phyloP scores from a whole-genome alignment of 35 echinoderm and acorn worm genomes.

The Apostichopus californicus region DNA sequence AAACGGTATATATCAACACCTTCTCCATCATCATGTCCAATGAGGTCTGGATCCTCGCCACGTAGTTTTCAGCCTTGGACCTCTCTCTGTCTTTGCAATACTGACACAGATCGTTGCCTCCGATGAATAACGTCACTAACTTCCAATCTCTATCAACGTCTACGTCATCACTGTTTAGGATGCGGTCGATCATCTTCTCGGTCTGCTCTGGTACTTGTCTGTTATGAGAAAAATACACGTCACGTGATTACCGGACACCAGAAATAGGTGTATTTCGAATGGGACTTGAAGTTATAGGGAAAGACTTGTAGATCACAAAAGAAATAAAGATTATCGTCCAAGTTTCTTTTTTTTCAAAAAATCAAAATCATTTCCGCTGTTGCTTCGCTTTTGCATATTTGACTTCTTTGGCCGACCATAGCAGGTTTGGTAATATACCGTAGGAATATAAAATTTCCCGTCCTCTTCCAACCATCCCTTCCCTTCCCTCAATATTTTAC shows the following conservation, averaged over 20 bases:
- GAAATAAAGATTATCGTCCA: too few relatives aligned
- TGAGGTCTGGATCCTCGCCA: constrained; percentile 49
- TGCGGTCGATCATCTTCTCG: constrained; percentile 56
- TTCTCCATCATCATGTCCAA: constrained; percentile 59
- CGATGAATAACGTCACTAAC: constrained; percentile 74
- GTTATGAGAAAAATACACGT: background rate
- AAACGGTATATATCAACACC: background rate
- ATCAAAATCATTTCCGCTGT: too few relatives aligned
- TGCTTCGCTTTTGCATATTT: too few relatives aligned
- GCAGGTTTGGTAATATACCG: too few relatives aligned
- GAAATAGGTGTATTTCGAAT: background rate
- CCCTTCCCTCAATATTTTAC: too few relatives aligned
- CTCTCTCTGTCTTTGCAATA: constrained; percentile 63
- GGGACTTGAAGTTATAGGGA: background rate
- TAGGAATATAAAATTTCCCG: too few relatives aligned
- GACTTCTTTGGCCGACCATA: too few relatives aligned
- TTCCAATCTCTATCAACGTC: constrained; percentile 73
- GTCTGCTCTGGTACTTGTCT: constrained; percentile 71
- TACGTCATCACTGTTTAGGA: constrained; percentile 24
- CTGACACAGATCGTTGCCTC: constrained; percentile 76
- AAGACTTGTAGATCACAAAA: background rate
- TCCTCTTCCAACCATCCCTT: too few relatives aligned
- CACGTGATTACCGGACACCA: background rate
- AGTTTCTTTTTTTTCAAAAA: too few relatives aligned
- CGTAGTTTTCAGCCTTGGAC: constrained; percentile 53